Evolutionary conservation across 2,888 invertebrate species (phyloP).

Genomic region (Suillia variegata): DNA sequence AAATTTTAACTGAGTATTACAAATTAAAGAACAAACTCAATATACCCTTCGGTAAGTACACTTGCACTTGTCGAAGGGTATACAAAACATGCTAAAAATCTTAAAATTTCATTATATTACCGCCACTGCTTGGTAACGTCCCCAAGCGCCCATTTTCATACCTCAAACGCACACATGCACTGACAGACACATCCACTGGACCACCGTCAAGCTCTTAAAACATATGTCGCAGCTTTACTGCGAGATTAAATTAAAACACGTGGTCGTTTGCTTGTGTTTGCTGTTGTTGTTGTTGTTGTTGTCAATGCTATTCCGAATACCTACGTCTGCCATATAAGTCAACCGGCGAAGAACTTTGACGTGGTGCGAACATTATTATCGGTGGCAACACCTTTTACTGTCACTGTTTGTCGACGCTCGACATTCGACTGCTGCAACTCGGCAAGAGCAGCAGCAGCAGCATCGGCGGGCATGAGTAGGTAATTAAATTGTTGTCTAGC

Average conservation of each 20-base stretch:
- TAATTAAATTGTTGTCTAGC: conserved; percentile 43
- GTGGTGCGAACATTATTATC: conserved; percentile 44
- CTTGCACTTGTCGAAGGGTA: no score
- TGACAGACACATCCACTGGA: not conserved
- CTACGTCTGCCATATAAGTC: not conserved
- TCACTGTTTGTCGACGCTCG: not conserved
- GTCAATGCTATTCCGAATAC: no score
- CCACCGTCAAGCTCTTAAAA: conserved; percentile 12
- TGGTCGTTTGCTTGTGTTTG: no score
- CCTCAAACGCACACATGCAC: not conserved
- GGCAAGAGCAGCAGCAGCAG: no score
- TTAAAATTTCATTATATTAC: no score
- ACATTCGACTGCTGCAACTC: not conserved
- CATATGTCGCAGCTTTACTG: conserved; percentile 17
- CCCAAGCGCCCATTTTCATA: conserved; percentile 10
- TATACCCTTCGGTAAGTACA: no score
- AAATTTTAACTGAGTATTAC: no score
- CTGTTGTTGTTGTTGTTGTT: no score
- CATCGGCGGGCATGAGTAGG: conserved; percentile 26
- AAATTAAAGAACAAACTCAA: no score
- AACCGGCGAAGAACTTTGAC: conserved; percentile 37
- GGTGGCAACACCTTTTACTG: conserved; percentile 21
- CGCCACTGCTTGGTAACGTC: no score
- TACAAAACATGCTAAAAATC: no score
- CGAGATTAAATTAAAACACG: conserved; percentile 14